Evolutionary conservation across 2,113 vertebrate genomes (phyloP).

Genomic region (Brevimyrus niger): DNA sequence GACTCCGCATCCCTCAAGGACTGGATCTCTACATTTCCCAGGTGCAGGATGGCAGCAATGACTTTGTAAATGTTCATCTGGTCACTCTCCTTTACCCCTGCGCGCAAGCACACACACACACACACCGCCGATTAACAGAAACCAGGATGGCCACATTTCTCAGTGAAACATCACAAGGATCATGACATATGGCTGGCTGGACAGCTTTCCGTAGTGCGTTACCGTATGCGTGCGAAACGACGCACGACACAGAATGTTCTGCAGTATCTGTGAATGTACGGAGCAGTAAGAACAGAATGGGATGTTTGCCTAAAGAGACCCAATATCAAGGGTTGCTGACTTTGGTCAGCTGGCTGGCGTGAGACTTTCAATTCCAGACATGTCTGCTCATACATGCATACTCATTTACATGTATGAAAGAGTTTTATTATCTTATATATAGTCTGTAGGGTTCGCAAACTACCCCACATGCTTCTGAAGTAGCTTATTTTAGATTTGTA

Average conservation of each 20-base stretch:
- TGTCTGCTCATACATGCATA: too few species aligned
- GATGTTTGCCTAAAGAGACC: neutral
- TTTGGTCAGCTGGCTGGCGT: too few species aligned
- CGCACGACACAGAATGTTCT: neutral
- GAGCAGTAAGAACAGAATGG: neutral
- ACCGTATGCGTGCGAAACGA: neutral
- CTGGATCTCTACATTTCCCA: slow-evolving; percentile 77
- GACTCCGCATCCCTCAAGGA: slow-evolving; percentile 69
- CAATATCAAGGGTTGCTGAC: neutral
- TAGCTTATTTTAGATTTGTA: too few species aligned
- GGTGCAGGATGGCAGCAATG: slow-evolving; percentile 83
- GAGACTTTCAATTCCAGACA: too few species aligned
- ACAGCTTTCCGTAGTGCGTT: neutral
- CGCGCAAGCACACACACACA: neutral
- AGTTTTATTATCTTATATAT: too few species aligned
- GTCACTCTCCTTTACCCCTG: slow-evolving; percentile 80
- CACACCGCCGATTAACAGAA: neutral
- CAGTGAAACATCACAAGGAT: neutral
- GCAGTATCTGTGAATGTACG: neutral
- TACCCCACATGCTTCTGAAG: too few species aligned
- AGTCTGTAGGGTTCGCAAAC: too few species aligned
- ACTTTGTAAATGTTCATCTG: slow-evolving; percentile 81
- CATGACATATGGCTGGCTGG: neutral
- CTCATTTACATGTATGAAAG: too few species aligned
- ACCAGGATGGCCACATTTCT: neutral